These are phyloP conservation scores for Leptinotarsa tumamoca DNA, from an alignment of 2,888 invertebrate species.

Conservation along the genomic window DNA sequence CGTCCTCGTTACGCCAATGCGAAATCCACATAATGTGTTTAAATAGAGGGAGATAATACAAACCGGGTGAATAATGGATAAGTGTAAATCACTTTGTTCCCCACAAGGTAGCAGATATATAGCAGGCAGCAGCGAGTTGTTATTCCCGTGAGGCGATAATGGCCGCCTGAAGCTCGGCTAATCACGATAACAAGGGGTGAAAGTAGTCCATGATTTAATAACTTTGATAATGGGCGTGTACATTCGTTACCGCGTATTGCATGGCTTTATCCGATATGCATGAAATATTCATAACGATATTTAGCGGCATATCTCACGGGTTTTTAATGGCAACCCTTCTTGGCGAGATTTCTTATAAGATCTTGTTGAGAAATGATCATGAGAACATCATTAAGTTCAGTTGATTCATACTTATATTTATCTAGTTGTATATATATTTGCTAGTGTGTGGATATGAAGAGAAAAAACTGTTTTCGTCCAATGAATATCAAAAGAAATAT, in stretches of 20 bases:
- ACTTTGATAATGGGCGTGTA: constrained; percentile 48
- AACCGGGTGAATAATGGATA: constrained; percentile 29
- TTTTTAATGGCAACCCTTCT: constrained; percentile 13
- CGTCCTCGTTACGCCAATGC: constrained; percentile 15
- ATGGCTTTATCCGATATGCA: constrained; percentile 34
- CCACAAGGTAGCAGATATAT: constrained; percentile 19
- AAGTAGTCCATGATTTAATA: constrained; percentile 54
- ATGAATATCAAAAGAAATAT: no score
- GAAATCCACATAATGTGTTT: constrained; percentile 9
- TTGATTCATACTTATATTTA: no score
- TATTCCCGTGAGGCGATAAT: constrained; percentile 49
- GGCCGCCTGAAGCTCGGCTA: constrained; percentile 47
- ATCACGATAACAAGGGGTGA: constrained; percentile 53
- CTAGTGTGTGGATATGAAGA: no score
- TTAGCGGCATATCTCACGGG: constrained; percentile 12
- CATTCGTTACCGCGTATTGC: constrained; percentile 42
- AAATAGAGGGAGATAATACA: constrained; percentile 23
- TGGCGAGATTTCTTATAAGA: no score
- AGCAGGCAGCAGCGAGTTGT: constrained; percentile 30
- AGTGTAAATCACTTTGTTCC: constrained; percentile 28
- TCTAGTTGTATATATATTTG: no score
- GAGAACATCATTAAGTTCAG: no score
- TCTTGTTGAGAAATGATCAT: no score
- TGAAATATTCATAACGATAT: constrained; percentile 42
- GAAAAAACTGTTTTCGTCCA: no score